Conservation (phyloP, 2,113 vertebrate species). For the Podarcis muralis region DNA sequence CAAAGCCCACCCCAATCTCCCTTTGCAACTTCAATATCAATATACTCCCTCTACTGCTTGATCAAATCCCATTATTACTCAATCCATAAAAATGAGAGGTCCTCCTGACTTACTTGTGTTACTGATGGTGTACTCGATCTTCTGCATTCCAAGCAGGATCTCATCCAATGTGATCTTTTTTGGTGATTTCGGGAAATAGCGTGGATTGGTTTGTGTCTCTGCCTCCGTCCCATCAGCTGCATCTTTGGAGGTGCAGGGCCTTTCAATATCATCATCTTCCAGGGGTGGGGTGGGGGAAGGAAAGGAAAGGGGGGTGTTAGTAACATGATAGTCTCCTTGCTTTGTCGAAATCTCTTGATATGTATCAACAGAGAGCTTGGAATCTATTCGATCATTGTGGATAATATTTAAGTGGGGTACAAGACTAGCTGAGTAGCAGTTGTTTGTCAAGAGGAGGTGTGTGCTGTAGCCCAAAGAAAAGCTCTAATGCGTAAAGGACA, state of each 20-base stretch:
- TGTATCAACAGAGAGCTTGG: not conserved
- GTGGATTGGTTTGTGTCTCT: slow-evolving; percentile 20
- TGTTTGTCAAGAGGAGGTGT: not conserved
- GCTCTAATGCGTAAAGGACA: no score
- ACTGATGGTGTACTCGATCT: not conserved
- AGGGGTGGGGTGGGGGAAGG: not conserved
- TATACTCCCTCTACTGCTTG: not conserved
- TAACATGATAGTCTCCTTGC: not conserved
- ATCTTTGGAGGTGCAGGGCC: not conserved
- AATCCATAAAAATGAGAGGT: not conserved
- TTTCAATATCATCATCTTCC: slow-evolving; percentile 7
- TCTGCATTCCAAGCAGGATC: slow-evolving; percentile 8
- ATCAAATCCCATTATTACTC: slow-evolving; percentile 1
- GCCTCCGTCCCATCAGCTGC: not conserved
- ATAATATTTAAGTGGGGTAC: no score
- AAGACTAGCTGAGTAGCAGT: not conserved
- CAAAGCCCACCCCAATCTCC: not conserved
- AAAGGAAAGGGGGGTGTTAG: not conserved
- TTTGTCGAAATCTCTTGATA: not conserved
- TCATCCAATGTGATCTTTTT: slow-evolving; percentile 9
- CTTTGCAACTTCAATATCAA: not conserved
- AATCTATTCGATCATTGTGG: no score
- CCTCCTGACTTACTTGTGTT: not conserved
- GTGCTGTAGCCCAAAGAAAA: not conserved
- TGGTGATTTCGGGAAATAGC: slow-evolving; percentile 3